Evolutionary conservation across 1,140 invertebrate species (phyloP).

Genomic region (Antheraea pernyi): DNA sequence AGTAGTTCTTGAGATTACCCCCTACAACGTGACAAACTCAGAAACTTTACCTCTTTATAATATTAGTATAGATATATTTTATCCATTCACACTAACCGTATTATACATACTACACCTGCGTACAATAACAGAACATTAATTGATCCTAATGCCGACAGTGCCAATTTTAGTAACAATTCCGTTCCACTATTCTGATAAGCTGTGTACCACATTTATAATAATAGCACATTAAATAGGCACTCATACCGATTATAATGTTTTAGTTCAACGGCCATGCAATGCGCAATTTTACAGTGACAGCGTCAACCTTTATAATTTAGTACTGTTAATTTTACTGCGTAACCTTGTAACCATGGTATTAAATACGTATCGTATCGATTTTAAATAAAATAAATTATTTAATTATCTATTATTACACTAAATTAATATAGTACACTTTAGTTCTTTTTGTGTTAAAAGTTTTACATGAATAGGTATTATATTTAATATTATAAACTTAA

Average conservation of each 20-base stretch:
- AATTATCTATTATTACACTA: too few relatives aligned
- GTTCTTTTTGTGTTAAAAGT: too few relatives aligned
- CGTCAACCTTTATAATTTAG: slow-evolving; percentile 5
- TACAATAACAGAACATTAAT: slow-evolving; percentile 34
- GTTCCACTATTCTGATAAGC: slow-evolving; percentile 32
- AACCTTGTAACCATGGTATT: background rate
- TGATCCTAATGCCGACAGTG: slow-evolving; percentile 24
- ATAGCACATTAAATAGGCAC: slow-evolving; percentile 38
- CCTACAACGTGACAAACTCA: too few relatives aligned
- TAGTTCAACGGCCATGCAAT: slow-evolving; percentile 52
- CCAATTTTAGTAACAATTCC: slow-evolving; percentile 38
- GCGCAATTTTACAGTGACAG: slow-evolving; percentile 43
- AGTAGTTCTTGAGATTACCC: too few relatives aligned
- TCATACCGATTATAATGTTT: slow-evolving; percentile 40
- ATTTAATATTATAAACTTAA: too few relatives aligned
- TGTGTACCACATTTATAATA: slow-evolving; percentile 39
- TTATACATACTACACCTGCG: slow-evolving; percentile 21
- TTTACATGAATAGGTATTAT: too few relatives aligned
- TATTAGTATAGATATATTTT: background rate
- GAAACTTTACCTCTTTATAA: background rate
- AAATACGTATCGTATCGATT: background rate
- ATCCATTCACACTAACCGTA: background rate
- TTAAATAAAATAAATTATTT: too few relatives aligned
- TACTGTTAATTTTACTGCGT: slow-evolving; percentile 8
- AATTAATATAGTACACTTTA: too few relatives aligned